Conservation (phyloP, 2,888 invertebrate genomes). For the Parelbella ahira region DNA sequence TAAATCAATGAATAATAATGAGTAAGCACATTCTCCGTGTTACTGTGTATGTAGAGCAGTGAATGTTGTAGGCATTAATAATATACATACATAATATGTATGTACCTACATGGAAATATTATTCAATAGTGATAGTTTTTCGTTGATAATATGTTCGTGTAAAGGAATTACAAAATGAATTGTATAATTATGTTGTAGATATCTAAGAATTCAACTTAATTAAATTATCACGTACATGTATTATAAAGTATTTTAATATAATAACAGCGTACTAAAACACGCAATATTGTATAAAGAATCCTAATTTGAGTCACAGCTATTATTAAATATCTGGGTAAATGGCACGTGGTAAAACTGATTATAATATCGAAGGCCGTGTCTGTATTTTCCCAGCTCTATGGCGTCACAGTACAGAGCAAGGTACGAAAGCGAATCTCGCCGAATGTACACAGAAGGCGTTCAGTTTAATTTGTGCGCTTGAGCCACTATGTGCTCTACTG, state of each 20-base stretch:
- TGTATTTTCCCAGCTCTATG: constrained; percentile 54
- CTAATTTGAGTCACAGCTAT: constrained; percentile 5
- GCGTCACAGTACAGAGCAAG: constrained; percentile 37
- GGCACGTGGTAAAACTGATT: constrained; percentile 20
- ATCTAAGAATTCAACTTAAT: neutral
- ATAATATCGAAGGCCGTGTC: constrained; percentile 44
- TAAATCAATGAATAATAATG: constrained; percentile 1
- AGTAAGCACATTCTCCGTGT: neutral
- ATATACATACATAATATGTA: too few relatives aligned
- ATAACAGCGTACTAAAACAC: too few relatives aligned
- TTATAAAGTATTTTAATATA: too few relatives aligned
- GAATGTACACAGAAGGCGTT: constrained; percentile 59
- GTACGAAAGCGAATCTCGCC: constrained; percentile 72
- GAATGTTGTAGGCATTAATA: too few relatives aligned
- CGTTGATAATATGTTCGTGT: too few relatives aligned
- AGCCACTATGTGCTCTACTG: constrained; percentile 61
- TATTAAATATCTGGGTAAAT: constrained; percentile 15
- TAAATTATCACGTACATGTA: neutral
- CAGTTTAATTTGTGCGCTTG: constrained; percentile 70
- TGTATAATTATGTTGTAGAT: too few relatives aligned
- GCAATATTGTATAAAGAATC: too few relatives aligned
- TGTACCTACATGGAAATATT: too few relatives aligned
- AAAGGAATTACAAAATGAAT: too few relatives aligned
- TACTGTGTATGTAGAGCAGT: too few relatives aligned
- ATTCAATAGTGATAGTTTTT: too few relatives aligned